Base-by-base conservation (phyloP, 2,888 invertebrate genomes). In the Antitype chi region DNA sequence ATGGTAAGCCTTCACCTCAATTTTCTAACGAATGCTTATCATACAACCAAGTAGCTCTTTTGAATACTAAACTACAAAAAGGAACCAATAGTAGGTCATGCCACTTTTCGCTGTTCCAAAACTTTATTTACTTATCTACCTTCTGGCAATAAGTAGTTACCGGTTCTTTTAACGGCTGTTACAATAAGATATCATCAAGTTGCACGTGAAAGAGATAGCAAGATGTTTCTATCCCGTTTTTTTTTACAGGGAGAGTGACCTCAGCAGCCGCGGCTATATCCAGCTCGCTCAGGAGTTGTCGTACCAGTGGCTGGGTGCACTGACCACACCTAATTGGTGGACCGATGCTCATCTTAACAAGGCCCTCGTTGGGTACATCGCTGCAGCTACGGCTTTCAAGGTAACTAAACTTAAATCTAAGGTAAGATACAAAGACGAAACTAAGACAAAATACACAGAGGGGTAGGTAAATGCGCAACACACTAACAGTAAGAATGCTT, bases 251-350 rank as follows among this genome's bases (percentile, higher is more conserved):
- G 98, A 98, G 93, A 98, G 98, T 86, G 98, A 98, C 89, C 91
- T 98, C 2, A 97, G 97, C 82, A 97, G 97, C 85, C 97, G 97
- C 66, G 97, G 97, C 1, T 97, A 97, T 85, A 97, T 97, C 92
- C 97, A 97, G 80, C 94, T 98, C 6, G 97, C 98, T 0, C 98
- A 98, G 87, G 98, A 98, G 91, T 89, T 98, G 59, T 97, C 98
- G 5, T 98, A 98, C 91, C 98, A 98, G 91, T 98, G 98, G 98
- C 93, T 98, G 23, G 98, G 98, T 0, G 97, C 98, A 7, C 97
- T 98, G 82, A 97, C 98, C 0, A 98, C 98, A 0, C 98, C 98
- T 0, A 97, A 97, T 25, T 98, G 98, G 97, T 98, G 98, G 98
- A 97, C 97, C 60, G 98, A 98, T 87, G 98, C 98, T 0, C 98